phyloP scores from a whole-genome alignment of 2,113 vertebrate genomes.

The Cavia porcellus region DNA sequence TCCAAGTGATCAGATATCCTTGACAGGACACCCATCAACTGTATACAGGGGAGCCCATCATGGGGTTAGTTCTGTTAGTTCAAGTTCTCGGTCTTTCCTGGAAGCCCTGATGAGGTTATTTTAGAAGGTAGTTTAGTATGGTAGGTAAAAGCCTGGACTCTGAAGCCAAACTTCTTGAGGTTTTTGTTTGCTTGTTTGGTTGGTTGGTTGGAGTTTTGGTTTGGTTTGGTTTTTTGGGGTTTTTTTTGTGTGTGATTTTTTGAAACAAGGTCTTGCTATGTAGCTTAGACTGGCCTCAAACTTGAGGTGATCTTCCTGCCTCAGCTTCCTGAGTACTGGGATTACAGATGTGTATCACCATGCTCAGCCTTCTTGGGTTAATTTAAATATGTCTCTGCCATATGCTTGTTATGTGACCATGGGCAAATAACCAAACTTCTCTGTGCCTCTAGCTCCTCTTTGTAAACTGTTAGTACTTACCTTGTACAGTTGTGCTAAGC shows the following conservation, averaged over 20 bases:
- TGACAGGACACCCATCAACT: neutral
- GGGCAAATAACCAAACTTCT: slow-evolving; percentile 41
- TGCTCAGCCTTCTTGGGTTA: neutral
- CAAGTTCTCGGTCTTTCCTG: neutral
- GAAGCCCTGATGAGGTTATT: neutral
- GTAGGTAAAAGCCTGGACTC: neutral
- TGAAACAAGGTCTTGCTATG: no score
- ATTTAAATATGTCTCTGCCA: slow-evolving; percentile 11
- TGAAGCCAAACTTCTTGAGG: neutral
- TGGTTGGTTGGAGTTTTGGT: neutral
- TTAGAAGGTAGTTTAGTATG: neutral
- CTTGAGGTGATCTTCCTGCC: neutral
- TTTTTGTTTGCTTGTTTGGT: neutral
- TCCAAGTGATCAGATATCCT: neutral
- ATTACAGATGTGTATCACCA: neutral
- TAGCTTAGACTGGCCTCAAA: neutral
- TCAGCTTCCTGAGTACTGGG: neutral
- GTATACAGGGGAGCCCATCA: neutral
- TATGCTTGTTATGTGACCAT: neutral
- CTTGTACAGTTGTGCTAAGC: slow-evolving; percentile 7
- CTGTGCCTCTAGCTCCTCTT: neutral
- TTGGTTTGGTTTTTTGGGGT: no score
- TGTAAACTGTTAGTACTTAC: slow-evolving; percentile 14
- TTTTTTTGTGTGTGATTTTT: no score
- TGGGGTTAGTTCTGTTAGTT: neutral